Conservation (phyloP, 1,140 invertebrate genomes). For the Rhyacophila brunnea region DNA sequence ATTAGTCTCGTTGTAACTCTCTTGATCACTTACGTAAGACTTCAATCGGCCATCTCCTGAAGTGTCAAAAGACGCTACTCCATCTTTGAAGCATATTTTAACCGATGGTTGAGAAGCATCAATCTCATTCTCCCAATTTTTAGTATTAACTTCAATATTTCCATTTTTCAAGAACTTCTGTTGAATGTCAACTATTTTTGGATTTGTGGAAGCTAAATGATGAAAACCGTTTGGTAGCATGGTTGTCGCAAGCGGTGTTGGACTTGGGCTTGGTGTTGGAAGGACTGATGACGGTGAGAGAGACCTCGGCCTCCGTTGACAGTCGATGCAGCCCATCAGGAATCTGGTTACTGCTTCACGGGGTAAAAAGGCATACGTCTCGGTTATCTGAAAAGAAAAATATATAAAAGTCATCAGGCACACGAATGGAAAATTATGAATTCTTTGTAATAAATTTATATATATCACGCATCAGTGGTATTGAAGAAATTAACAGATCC, state of each 20-base stretch:
- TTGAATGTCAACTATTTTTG: constrained; percentile 20
- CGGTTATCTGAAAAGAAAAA: constrained; percentile 78
- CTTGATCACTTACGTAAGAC: constrained; percentile 15
- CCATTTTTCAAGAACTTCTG: constrained; percentile 32
- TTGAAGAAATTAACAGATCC: no score
- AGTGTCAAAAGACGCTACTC: constrained; percentile 10
- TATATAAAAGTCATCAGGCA: no score
- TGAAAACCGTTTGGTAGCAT: constrained; percentile 41
- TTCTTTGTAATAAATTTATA: no score
- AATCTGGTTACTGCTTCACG: constrained; percentile 94
- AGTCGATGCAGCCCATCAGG: constrained; percentile 89
- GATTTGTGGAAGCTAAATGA: constrained; percentile 26
- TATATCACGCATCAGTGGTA: no score
- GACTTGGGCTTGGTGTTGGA: constrained; percentile 56
- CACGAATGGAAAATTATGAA: constrained; percentile 4
- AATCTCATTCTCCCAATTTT: constrained; percentile 55
- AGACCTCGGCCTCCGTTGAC: constrained; percentile 82
- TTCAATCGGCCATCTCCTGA: constrained; percentile 20
- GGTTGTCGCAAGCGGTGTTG: constrained; percentile 51
- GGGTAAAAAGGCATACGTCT: constrained; percentile 92
- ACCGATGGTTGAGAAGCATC: constrained; percentile 39
- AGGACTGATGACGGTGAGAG: constrained; percentile 59
- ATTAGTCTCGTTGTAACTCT: constrained; percentile 22
- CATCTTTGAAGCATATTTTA: constrained; percentile 23
- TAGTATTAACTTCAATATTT: constrained; percentile 42